Evolutionary conservation across 2,888 invertebrate species (phyloP).

Genomic region (Nasonovia ribisnigri): DNA sequence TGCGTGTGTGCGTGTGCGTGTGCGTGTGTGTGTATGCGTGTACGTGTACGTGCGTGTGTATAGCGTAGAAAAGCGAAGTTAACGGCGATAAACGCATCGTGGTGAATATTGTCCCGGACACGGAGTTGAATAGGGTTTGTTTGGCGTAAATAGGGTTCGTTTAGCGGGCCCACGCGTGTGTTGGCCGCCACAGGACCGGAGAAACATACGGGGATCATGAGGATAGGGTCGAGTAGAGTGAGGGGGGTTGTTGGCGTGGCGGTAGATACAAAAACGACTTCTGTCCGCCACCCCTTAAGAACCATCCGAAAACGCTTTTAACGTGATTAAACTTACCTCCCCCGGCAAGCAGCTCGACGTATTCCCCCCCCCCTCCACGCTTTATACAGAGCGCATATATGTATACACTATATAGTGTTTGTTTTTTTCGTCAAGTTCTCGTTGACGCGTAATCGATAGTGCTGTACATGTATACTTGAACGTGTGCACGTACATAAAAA

Average conservation of each 20-base stretch:
- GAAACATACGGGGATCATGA: neutral
- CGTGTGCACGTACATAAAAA: neutral
- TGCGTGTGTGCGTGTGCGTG: neutral
- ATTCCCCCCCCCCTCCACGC: neutral
- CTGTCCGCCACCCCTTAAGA: constrained; percentile 51
- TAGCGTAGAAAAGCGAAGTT: constrained; percentile 58
- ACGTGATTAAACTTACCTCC: constrained; percentile 65
- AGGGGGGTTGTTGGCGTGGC: constrained; percentile 28
- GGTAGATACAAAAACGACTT: constrained; percentile 59
- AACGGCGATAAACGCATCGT: constrained; percentile 58
- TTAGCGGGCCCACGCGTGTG: constrained; percentile 47
- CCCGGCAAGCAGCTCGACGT: constrained; percentile 23
- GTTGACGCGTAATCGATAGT: constrained; percentile 64
- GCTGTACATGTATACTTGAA: neutral
- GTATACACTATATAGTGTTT: neutral
- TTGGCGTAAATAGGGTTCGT: constrained; percentile 62
- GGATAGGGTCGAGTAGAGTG: neutral
- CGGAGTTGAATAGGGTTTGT: constrained; percentile 56
- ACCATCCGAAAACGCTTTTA: constrained; percentile 66
- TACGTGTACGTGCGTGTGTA: neutral
- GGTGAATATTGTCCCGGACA: constrained; percentile 57
- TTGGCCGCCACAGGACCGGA: constrained; percentile 47
- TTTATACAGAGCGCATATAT: neutral
- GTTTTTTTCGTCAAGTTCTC: constrained; percentile 42
- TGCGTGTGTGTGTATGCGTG: neutral